Percentiles rank a stretch among this genome's conserved stretches.
These are phyloP conservation scores for Masticophis lateralis DNA, from an alignment of 2,797 vertebrate genomes.

Conservation along the genomic window DNA sequence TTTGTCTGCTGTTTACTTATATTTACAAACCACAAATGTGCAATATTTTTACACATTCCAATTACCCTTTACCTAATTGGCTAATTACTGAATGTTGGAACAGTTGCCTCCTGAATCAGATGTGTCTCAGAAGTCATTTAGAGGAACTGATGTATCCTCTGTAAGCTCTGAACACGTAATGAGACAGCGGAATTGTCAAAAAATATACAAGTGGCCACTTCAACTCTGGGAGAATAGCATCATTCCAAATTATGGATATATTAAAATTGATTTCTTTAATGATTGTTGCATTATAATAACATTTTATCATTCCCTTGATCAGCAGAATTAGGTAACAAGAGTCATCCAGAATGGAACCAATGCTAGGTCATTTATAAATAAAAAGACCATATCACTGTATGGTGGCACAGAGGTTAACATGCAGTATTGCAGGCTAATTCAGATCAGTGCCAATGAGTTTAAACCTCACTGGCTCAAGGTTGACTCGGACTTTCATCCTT, in stretches of 20 bases:
- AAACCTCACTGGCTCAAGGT: background rate
- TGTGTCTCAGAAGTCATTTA: background rate
- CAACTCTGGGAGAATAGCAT: background rate
- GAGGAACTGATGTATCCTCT: background rate
- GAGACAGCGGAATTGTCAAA: background rate
- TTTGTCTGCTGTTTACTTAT: slow-evolving; percentile 24
- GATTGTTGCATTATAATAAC: background rate
- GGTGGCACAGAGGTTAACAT: background rate
- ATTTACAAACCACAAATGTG: slow-evolving; percentile 29
- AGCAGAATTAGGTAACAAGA: background rate
- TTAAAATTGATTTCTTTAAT: background rate
- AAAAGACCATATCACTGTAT: background rate
- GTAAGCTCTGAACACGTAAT: background rate
- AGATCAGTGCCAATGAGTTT: background rate
- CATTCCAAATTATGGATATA: background rate
- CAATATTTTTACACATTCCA: slow-evolving; percentile 27
- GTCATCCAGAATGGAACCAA: background rate
- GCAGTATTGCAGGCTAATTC: background rate
- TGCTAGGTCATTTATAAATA: background rate
- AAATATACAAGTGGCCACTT: background rate
- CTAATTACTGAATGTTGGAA: slow-evolving; percentile 25
- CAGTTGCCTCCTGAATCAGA: slow-evolving; percentile 7
- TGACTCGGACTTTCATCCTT: background rate
- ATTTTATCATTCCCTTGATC: background rate
- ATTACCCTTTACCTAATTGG: slow-evolving; percentile 30